A percentile compares a stretch with the other conserved stretches of the same genome.
Evolutionary conservation across 23 tunicate species (phyloP).

Genomic region (Corella eumyota): DNA sequence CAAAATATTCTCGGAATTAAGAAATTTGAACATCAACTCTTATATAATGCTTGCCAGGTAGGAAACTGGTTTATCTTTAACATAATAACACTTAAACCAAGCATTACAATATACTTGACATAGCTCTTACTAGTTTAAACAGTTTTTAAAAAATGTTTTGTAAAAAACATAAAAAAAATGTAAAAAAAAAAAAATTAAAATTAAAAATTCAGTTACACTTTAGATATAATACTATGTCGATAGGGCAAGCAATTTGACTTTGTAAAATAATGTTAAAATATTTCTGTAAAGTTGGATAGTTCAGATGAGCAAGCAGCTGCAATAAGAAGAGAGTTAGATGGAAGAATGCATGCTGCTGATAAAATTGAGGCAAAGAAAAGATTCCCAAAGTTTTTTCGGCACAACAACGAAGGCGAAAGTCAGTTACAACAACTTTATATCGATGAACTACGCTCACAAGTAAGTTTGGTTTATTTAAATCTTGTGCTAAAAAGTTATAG

Average conservation of each 20-base stretch:
- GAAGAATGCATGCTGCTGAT: constrained; percentile 73
- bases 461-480: constrained; percentile 6
- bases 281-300: constrained; percentile 97
- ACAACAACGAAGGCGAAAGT: constrained; percentile 17
- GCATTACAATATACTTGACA: background rate
- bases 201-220: no score
- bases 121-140: background rate
- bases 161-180: background rate
- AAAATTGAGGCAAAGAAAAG: constrained; percentile 42
- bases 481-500: constrained; percentile 3
- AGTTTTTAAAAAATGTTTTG: background rate
- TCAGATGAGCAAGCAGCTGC: constrained; percentile 99
- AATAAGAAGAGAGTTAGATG: constrained; percentile 83
- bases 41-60: constrained; percentile 91
- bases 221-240: no score
- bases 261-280: no score
- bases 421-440: constrained; percentile 62
- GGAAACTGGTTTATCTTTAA: background rate
- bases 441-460: constrained; percentile 79
- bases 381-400: constrained; percentile 66
- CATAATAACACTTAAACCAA: no score
- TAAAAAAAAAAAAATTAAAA: no score
- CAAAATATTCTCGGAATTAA: constrained; percentile 85
- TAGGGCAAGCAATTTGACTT: no score
- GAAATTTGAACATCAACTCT: constrained; percentile 80